These are phyloP conservation scores for Tadarida brasiliensis DNA, from an alignment of 2,797 vertebrate genomes.

Conservation along the genomic window DNA sequence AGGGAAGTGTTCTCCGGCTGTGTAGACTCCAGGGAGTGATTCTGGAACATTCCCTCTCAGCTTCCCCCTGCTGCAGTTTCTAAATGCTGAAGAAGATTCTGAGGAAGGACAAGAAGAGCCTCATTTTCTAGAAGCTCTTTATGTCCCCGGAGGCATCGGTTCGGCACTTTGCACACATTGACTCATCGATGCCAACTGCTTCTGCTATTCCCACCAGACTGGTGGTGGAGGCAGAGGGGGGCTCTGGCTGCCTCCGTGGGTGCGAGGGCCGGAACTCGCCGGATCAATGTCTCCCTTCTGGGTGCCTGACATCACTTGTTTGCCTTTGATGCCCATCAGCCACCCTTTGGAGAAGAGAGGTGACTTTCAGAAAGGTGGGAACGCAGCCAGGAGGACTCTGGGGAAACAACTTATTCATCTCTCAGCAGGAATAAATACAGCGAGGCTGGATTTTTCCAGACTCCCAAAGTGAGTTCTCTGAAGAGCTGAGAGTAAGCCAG, in stretches of 20 bases:
- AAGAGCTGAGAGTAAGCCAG: background rate
- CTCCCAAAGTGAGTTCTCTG: constrained; percentile 22
- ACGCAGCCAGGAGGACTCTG: background rate
- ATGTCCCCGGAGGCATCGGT: background rate
- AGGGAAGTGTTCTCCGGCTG: background rate
- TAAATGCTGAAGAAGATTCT: background rate
- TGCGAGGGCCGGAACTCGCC: rapidly evolving
- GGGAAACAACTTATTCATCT: background rate
- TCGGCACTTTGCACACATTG: background rate
- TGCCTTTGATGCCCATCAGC: background rate
- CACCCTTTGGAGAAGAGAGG: background rate
- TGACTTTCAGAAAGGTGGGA: background rate
- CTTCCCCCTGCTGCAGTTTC: background rate
- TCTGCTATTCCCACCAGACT: background rate
- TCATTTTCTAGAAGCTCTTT: background rate
- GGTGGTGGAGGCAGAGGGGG: rapidly evolving
- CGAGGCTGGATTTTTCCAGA: background rate
- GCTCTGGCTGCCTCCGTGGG: background rate
- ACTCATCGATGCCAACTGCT: background rate
- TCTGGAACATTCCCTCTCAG: background rate
- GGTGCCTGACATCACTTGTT: background rate
- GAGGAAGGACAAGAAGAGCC: background rate
- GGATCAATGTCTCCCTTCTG: background rate
- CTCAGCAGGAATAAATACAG: background rate
- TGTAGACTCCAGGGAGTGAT: background rate